phyloP scores from a whole-genome alignment of 2,888 invertebrate species.

The Campaea margaritaria region DNA sequence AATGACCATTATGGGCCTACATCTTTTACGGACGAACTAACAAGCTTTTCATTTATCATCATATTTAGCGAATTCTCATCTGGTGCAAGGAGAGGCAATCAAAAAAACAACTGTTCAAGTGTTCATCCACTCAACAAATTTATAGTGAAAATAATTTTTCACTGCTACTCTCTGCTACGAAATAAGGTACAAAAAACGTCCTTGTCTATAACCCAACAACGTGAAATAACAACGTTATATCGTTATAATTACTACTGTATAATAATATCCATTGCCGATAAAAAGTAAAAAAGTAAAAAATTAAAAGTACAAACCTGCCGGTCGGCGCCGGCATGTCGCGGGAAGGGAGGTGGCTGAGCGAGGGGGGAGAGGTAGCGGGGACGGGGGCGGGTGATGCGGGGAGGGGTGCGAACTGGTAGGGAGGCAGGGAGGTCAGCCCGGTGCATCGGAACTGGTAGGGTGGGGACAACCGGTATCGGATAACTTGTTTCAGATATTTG shows the following conservation, averaged over 20 bases:
- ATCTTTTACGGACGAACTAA: too few relatives aligned
- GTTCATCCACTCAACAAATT: too few relatives aligned
- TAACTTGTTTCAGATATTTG: conserved; percentile 3
- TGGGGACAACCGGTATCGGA: conserved; percentile 36
- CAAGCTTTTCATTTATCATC: too few relatives aligned
- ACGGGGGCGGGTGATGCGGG: conserved; percentile 37
- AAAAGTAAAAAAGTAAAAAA: conserved; percentile 37
- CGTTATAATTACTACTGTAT: conserved; percentile 9
- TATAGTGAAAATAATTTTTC: too few relatives aligned
- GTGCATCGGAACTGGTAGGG: conserved; percentile 64
- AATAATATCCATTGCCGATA: conserved; percentile 31
- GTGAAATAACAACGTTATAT: conserved; percentile 1
- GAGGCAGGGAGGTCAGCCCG: conserved; percentile 72
- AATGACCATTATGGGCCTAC: too few relatives aligned
- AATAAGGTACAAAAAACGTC: too few relatives aligned
- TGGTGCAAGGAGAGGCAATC: too few relatives aligned
- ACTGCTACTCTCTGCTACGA: too few relatives aligned
- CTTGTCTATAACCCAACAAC: too few relatives aligned
- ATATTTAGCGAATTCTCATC: too few relatives aligned
- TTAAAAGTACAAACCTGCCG: conserved; percentile 54
- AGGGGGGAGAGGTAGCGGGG: conserved; percentile 36
- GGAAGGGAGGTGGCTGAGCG: conserved; percentile 45
- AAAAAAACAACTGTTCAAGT: too few relatives aligned
- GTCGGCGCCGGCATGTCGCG: conserved; percentile 74
- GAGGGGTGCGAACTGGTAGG: conserved; percentile 57